Evolutionary conservation across 2,797 vertebrate genomes (phyloP), one percentile per base, ranked within the genome.

Genomic region (Brotula barbata): DNA sequence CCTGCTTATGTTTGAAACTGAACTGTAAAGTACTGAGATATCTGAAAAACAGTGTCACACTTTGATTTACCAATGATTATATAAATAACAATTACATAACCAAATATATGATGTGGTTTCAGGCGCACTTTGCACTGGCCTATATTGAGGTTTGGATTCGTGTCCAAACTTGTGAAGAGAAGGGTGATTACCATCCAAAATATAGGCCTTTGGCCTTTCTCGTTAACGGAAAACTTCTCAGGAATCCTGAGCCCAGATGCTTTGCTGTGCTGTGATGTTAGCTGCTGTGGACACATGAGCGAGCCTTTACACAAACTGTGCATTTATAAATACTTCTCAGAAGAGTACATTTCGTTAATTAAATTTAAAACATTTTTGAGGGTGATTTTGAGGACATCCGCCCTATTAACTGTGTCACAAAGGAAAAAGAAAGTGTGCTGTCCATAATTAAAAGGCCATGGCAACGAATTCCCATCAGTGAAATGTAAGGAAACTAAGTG

Each of bases 401-500:
- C 15, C 1, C 15, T 3, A 37, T 15, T 19, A 7, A n/a, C 14
- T 31, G 8, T 7, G 11, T 25, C 20, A 40, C 13, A 47, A 28
- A 15, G 16, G 6, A 19, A n/a, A 33, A 33, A 49, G n/a, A 20
- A 59, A 23, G 14, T 13, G n/a, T 31, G 12, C 2, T 3, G 23
- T 42, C 16, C 54, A 17, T 68, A 61, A 77, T 64, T 70, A 81
- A 81, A 77, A 72, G 39, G 40, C 14, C 44, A 21, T 44, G 43
- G n/a, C 43, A 33, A 6, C 44, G 3, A 64, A 70, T 57, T 69
- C 64, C 68, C 70, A 53, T 6, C 1, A 17, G 58, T 7, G 25
- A 3, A 34, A 8, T 58, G n/a, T 53, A 52, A 4, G 11, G 34
- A 45, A 64, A 68, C 46, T 45, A 33, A 11, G 6, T 36, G 50